Evolutionary conservation across 2,797 vertebrate genomes (phyloP), one percentile per base, ranked within the genome.

Genomic region (Sternotherus odoratus): DNA sequence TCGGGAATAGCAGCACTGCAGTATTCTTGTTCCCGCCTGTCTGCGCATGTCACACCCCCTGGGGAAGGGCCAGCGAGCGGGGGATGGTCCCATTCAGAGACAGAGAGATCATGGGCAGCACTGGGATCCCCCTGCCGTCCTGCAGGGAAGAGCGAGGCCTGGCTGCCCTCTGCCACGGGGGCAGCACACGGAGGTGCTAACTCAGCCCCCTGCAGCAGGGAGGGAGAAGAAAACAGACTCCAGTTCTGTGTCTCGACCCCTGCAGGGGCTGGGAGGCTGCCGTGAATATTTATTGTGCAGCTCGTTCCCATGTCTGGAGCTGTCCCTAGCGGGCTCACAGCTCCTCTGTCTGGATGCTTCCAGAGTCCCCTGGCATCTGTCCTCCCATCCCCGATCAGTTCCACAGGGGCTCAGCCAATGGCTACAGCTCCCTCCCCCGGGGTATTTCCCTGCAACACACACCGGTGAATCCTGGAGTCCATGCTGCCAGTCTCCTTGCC

Each of bases 381-480:
- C 13, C 74, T 30, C 26, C 26, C 46, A 33, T 3, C 39, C 21
- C 26, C 13, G n/a, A 15, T 51, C 50, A 3, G 69, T 16, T 28
- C 11, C 56, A 57, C 26, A 57, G 30, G 28, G 12, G 24, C 5
- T 16, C 56, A 66, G 63, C n/a, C 63, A 36, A 11, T 19, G 15
- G 39, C 39, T 13, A 6, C 69, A 28, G 24, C 39, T 46, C 10
- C 39, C 5, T 10, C n/a, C 23, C n/a, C 16, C 10, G 3, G 9
- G 46, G 54, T 19, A 12, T 26, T 80, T 54, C 24, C 5, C 23
- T 24, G 13, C 5, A 12, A 82, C 95, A 91, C 95, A 91, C 39
- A 98, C 98, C 98, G 5, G 98, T 98, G 95, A 99, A 98, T 19
- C 98, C 98, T 0, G 98, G 98, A 0, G 98, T 98, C 39, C 98